These are phyloP conservation scores for Barbus barbus DNA, from an alignment of 2,113 vertebrate species.

Conservation along the genomic window DNA sequence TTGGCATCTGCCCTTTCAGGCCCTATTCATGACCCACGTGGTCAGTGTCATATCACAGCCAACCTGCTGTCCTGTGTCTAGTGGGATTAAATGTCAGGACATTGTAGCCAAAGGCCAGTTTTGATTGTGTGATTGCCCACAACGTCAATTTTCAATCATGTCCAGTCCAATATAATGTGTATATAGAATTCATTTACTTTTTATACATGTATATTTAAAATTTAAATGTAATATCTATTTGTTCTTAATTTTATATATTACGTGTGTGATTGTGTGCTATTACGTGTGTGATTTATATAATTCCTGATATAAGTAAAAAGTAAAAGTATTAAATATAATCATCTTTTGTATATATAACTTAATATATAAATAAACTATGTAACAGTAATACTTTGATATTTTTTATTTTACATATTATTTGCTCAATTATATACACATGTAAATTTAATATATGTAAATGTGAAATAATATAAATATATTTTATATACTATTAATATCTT, in stretches of 20 bases:
- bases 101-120: not conserved
- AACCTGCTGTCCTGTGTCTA: constrained; percentile 11
- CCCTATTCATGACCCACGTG: not conserved
- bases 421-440: not conserved
- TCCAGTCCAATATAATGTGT: not conserved
- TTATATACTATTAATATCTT: not conserved
- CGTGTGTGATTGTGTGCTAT: not conserved
- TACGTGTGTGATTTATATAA: not conserved
- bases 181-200: not conserved
- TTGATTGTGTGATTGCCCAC: not conserved
- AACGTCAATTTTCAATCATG: not conserved
- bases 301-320: not conserved
- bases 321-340: not conserved
- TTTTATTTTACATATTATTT: not conserved
- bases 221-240: not conserved
- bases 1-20: constrained; percentile 7
- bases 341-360: not conserved
- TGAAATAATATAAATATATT: not conserved
- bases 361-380: no score
- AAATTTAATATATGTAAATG: not conserved
- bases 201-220: not conserved
- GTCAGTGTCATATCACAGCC: not conserved
- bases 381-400: no score
- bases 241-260: not conserved
- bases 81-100: not conserved